Evolutionary conservation across 1,140 invertebrate genomes (phyloP), one percentile per base, ranked within the genome.

Genomic region (Drosophila pseudoananassae): DNA sequence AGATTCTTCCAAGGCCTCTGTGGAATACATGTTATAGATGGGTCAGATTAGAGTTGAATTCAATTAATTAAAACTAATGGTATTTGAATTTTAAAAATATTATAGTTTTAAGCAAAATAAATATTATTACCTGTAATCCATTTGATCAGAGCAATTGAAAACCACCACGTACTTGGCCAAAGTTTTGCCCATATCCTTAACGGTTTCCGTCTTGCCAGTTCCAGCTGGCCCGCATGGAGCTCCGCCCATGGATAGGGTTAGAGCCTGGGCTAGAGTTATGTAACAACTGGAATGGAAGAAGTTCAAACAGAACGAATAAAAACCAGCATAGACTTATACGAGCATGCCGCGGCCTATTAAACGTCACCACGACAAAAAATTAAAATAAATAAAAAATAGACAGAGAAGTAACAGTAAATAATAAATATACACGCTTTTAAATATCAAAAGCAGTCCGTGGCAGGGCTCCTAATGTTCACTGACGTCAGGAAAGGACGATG

Each of bases 91-190:
- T 0, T 20, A 20, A 20, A 20, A 20, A 20, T 20, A 20, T 20
- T 20, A 20, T 20, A 20, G 3, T 20, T 20, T 20, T 20, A 0
- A 20, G 3, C 0, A 20, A 20, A 20, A 20, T 20, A 2, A 3
- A 20, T 20, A 27, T 7, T 27, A 27, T 38, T 95, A 97, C 93
- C 97, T 94, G 92, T 98, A 99, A 92, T 99, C 98, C 98, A 99
- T 99, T 93, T 99, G 98, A 93, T 99, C 98, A 3, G 98, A 99
- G 89, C 98, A 99, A 93, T 99, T 99, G 92, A 99, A 99, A 0
- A 99, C 98, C 0, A 99, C 98, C 2, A 99, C 98, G 91, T 99
- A 99, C 93, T 99, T 99, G 14, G 97, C 98, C 5, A 99, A 92
- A 15, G 98, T 98, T 92, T 99, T 98, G 1, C 98, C 98, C 98